Evolutionary conservation across 2,113 vertebrate species (phyloP).

Genomic region (Gila orcuttii): DNA sequence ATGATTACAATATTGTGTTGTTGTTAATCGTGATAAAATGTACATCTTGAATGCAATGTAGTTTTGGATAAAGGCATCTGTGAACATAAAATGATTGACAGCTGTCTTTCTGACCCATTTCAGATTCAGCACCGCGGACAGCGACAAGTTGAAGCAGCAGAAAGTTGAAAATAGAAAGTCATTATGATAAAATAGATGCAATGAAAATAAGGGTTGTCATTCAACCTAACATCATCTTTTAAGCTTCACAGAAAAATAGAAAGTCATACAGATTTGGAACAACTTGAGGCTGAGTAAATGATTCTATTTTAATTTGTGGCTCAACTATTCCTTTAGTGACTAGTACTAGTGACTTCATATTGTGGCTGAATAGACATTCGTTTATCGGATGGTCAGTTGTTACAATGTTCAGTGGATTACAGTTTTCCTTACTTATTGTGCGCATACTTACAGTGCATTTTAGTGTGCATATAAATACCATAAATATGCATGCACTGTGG

Average conservation of each 20-base stretch:
- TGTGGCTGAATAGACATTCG: not conserved
- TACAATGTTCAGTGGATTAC: not conserved
- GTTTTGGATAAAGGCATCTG: not conserved
- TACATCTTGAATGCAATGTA: not conserved
- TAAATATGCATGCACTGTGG: not conserved
- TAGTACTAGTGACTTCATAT: not conserved
- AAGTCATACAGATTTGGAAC: not conserved
- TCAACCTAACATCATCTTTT: not conserved
- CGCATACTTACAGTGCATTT: not conserved
- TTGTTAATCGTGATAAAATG: not conserved
- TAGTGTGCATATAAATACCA: not conserved
- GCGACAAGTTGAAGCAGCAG: not conserved
- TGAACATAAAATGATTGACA: not conserved
- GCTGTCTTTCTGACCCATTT: not conserved
- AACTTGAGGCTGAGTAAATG: not conserved
- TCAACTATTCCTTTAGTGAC: not conserved
- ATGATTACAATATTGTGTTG: not conserved
- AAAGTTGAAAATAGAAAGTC: not conserved
- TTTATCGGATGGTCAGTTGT: not conserved
- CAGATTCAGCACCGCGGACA: slow-evolving; percentile 9
- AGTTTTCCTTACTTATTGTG: not conserved
- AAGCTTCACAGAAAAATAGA: not conserved
- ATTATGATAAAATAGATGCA: not conserved
- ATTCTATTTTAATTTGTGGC: not conserved
- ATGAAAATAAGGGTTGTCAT: not conserved